phyloP scores from a whole-genome alignment of 1,140 invertebrate genomes.

The Drosophila kikkawai region DNA sequence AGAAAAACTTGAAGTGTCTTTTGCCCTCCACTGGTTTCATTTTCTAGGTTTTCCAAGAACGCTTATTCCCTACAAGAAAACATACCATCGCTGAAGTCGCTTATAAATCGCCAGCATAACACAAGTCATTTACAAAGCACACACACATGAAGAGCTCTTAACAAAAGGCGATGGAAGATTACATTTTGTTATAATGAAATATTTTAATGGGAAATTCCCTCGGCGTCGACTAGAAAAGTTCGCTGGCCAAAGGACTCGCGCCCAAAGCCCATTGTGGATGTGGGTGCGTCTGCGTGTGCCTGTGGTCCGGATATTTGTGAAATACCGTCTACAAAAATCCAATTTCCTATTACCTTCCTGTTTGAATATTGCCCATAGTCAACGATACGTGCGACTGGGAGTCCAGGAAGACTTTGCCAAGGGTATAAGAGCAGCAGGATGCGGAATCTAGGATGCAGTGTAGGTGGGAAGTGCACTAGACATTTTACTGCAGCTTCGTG shows the following conservation, averaged over 20 bases:
- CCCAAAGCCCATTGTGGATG: conserved; percentile 20
- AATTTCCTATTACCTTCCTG: conserved; percentile 81
- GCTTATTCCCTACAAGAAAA: neutral
- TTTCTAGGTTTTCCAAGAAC: neutral
- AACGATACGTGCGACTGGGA: conserved; percentile 28
- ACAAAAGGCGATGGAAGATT: neutral
- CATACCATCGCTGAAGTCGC: neutral
- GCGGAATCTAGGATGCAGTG: neutral
- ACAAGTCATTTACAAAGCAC: conserved; percentile 27
- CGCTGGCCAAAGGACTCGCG: conserved; percentile 10
- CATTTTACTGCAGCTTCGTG: conserved; percentile 47
- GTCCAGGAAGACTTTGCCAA: conserved; percentile 11
- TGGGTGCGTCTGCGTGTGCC: neutral
- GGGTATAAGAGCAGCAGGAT: conserved; percentile 4
- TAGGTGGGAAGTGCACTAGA: conserved; percentile 54
- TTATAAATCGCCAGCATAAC: neutral
- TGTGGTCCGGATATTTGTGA: conserved; percentile 71
- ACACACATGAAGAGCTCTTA: neutral
- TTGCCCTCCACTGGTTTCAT: neutral
- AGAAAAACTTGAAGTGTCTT: neutral
- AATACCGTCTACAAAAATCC: conserved; percentile 84
- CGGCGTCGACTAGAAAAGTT: neutral
- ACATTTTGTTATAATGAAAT: conserved; percentile 3
- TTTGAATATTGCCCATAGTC: conserved; percentile 63
- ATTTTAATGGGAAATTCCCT: conserved; percentile 11